Percentiles rank a stretch among this genome's conserved stretches.
Conservation (phyloP, 2,797 vertebrate genomes). For the Zalophus californianus region DNA sequence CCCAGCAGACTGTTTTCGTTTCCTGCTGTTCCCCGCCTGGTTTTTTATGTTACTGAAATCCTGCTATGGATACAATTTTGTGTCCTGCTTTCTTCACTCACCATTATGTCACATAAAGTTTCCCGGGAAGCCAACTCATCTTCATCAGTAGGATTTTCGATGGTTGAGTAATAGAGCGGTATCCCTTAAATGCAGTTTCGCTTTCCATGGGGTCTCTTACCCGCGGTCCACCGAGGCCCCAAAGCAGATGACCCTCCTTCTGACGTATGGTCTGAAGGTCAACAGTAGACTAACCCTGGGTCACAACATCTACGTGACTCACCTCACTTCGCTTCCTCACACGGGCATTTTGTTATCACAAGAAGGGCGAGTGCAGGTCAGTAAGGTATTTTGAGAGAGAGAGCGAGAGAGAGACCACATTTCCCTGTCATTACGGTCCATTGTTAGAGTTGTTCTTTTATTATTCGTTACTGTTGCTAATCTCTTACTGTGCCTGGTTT, state of each 20-base stretch:
- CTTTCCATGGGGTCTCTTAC: neutral
- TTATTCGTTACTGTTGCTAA: neutral
- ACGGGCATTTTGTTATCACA: neutral
- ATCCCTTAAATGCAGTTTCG: neutral
- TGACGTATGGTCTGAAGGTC: neutral
- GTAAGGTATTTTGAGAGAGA: neutral
- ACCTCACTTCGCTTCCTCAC: neutral
- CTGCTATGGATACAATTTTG: accelerated
- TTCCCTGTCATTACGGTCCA: no score
- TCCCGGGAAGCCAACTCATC: neutral
- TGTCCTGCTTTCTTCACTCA: neutral
- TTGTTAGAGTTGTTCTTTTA: neutral
- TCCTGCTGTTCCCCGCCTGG: neutral
- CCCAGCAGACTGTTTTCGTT: no score
- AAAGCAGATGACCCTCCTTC: no score
- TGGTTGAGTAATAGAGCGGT: neutral
- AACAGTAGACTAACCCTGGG: neutral
- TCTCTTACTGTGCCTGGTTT: neutral
- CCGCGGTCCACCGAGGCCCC: accelerated
- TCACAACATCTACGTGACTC: neutral
- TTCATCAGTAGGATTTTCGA: accelerated
- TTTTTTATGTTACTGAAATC: neutral
- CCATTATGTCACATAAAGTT: accelerated
- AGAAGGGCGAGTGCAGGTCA: neutral
- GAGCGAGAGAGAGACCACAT: neutral